Percentiles rank a stretch among this genome's conserved stretches.
phyloP scores from a whole-genome alignment of 2,888 invertebrate genomes.

The Sarcophaga variegata region DNA sequence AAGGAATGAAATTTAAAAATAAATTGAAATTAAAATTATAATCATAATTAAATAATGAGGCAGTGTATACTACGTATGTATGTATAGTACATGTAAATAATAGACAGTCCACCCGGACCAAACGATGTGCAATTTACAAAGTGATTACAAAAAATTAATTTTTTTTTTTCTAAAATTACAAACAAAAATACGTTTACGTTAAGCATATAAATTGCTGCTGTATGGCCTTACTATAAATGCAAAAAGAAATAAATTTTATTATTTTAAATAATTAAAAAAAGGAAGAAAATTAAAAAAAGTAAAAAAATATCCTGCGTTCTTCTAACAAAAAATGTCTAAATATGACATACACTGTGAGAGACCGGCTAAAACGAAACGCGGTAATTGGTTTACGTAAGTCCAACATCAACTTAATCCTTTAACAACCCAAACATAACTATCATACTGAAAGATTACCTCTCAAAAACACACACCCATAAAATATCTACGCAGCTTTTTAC shows the following conservation, averaged over 20 bases:
- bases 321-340: slow-evolving; percentile 55
- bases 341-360: slow-evolving; percentile 56
- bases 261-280: slow-evolving; percentile 28
- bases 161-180: no score
- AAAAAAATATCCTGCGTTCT: slow-evolving; percentile 40
- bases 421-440: background rate
- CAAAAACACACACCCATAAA: background rate
- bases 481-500: slow-evolving; percentile 30
- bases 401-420: slow-evolving; percentile 43
- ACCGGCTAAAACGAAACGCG: slow-evolving; percentile 77
- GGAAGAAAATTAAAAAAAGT: slow-evolving; percentile 3
- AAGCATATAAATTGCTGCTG: slow-evolving; percentile 5
- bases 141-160: background rate
- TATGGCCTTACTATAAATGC: background rate
- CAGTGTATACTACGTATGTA: background rate
- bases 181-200: background rate
- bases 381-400: slow-evolving; percentile 82
- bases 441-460: background rate
- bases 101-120: background rate
- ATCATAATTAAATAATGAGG: slow-evolving; percentile 9
- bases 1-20: background rate
- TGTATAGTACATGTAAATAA: background rate
- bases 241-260: slow-evolving; percentile 19
- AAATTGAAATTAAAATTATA: background rate
- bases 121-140: slow-evolving; percentile 19